These are phyloP conservation scores for Apistogramma diplotaenia DNA, from an alignment of 2,113 vertebrate genomes.

Conservation along the genomic window DNA sequence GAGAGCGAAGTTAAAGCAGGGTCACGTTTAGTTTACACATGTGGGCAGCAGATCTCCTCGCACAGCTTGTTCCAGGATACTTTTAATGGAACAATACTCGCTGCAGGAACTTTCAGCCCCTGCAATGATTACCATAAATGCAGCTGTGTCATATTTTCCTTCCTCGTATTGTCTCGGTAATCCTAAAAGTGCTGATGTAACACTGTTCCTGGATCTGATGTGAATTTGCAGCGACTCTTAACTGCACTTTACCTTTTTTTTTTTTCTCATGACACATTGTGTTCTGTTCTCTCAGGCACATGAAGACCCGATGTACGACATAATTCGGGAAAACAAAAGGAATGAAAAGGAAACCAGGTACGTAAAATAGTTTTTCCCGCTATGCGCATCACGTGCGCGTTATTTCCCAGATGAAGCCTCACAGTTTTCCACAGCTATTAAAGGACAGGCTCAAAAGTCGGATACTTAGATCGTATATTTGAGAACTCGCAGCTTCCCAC, in stretches of 20 bases:
- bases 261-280: background rate
- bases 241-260: background rate
- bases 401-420: background rate
- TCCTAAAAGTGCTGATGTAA: constrained; percentile 32
- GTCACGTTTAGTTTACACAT: constrained; percentile 14
- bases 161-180: constrained; percentile 11
- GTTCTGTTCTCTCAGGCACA: constrained; percentile 80
- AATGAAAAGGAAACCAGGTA: constrained; percentile 92
- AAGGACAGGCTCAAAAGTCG: background rate
- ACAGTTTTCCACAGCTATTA: background rate
- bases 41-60: constrained; percentile 26
- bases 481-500: background rate
- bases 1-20: background rate
- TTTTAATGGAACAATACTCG: background rate
- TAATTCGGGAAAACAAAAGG: constrained; percentile 90
- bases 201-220: background rate
- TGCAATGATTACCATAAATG: constrained; percentile 67
- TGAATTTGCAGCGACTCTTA: background rate
- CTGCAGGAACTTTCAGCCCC: constrained; percentile 26
- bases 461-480: background rate
- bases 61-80: background rate
- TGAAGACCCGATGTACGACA: constrained; percentile 96
- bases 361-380: background rate
- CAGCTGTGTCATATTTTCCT: constrained; percentile 50
- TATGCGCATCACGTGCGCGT: background rate